phyloP scores from a whole-genome alignment of 1,140 invertebrate genomes.

The Aplysia californica region DNA sequence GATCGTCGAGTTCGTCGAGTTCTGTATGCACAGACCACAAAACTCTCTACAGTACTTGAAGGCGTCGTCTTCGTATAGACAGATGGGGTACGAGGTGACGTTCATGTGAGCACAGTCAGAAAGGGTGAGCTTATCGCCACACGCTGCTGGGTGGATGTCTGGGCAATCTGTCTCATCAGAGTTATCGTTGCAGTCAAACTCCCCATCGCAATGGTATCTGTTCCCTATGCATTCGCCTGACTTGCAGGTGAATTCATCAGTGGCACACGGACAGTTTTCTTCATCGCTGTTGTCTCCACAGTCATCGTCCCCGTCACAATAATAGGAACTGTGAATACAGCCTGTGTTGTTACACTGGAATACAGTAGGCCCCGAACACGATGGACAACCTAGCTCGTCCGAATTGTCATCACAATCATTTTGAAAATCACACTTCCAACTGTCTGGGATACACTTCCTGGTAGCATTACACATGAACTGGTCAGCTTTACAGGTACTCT shows the following conservation, averaged over 20 bases:
- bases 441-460: no score
- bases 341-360: no score
- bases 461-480: constrained; percentile 21
- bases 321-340: no score
- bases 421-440: no score
- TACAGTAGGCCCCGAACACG: no score
- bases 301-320: constrained; percentile 67
- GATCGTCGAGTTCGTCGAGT: no score
- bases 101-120: constrained; percentile 10
- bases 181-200: constrained; percentile 15
- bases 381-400: no score
- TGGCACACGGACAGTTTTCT: not conserved
- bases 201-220: not conserved
- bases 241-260: constrained; percentile 4
- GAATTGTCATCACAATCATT: no score
- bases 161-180: constrained; percentile 10
- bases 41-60: constrained; percentile 15
- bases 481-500: not conserved
- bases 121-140: not conserved
- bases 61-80: not conserved
- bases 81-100: not conserved
- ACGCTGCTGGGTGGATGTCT: constrained; percentile 5
- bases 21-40: no score
- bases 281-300: constrained; percentile 16
- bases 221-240: not conserved